Conservation (phyloP, 2,797 vertebrate species). For the Anguilla marmorata region DNA sequence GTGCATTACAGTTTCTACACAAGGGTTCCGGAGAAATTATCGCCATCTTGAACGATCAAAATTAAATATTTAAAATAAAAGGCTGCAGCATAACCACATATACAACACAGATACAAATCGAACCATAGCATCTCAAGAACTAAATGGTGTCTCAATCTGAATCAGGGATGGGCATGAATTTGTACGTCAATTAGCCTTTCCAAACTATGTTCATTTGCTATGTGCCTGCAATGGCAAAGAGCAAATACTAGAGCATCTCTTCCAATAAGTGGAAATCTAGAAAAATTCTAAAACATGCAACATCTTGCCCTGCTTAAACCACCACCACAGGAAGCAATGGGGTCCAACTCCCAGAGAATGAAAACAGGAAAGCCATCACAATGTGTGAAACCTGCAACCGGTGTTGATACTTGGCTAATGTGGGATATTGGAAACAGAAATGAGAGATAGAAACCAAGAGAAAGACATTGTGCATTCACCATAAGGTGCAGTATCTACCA, state of each 20-base stretch:
- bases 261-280: conserved; percentile 32
- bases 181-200: conserved; percentile 43
- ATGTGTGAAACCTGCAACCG: not conserved
- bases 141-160: not conserved
- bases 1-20: no score
- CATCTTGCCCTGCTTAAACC: not conserved
- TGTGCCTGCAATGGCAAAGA: not conserved
- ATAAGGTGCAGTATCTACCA: not conserved
- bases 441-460: not conserved
- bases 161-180: conserved; percentile 74
- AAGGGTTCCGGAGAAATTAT: not conserved
- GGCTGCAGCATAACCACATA: not conserved
- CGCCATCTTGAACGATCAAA: not conserved
- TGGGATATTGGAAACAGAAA: not conserved
- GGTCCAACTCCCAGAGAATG: not conserved
- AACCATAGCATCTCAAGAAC: not conserved
- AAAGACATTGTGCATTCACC: not conserved
- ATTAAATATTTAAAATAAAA: not conserved
- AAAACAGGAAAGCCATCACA: not conserved
- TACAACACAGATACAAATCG: not conserved
- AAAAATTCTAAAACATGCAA: not conserved
- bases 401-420: not conserved
- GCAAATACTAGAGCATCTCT: conserved; percentile 4
- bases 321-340: not conserved
- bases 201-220: conserved; percentile 12